Evolutionary conservation across 2,113 vertebrate species (phyloP).

Genomic region (Equus przewalskii): DNA sequence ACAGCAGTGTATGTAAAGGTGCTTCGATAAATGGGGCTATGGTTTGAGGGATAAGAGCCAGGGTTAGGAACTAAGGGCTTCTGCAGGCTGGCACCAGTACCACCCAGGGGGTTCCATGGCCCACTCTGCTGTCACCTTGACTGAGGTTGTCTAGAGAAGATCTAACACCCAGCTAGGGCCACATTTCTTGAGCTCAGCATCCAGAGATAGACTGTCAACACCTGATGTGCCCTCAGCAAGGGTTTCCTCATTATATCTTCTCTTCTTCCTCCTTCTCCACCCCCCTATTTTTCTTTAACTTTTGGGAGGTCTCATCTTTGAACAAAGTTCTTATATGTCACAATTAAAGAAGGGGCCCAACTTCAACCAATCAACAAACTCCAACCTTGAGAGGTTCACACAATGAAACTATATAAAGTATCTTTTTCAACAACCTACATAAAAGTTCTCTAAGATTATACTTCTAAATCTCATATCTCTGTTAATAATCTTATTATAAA

Average conservation of each 20-base stretch:
- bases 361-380: neutral
- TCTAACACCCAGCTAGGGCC: neutral
- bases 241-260: neutral
- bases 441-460: neutral
- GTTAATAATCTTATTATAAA: neutral
- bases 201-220: neutral
- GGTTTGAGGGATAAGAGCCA: too few relatives aligned
- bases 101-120: too few relatives aligned
- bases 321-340: neutral
- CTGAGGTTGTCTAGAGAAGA: neutral
- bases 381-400: neutral
- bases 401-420: neutral
- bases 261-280: neutral
- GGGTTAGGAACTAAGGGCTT: neutral
- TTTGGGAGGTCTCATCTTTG: neutral
- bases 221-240: neutral
- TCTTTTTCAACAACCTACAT: neutral
- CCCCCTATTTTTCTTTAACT: neutral
- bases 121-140: neutral
- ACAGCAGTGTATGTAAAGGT: neutral
- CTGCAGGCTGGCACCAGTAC: too few relatives aligned
- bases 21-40: neutral
- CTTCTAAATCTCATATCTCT: neutral
- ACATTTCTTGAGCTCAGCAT: neutral
- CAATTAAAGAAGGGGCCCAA: neutral